These are phyloP conservation scores for Thereuonema tuberculata DNA, from an alignment of 1,140 invertebrate species.

Conservation along the genomic window DNA sequence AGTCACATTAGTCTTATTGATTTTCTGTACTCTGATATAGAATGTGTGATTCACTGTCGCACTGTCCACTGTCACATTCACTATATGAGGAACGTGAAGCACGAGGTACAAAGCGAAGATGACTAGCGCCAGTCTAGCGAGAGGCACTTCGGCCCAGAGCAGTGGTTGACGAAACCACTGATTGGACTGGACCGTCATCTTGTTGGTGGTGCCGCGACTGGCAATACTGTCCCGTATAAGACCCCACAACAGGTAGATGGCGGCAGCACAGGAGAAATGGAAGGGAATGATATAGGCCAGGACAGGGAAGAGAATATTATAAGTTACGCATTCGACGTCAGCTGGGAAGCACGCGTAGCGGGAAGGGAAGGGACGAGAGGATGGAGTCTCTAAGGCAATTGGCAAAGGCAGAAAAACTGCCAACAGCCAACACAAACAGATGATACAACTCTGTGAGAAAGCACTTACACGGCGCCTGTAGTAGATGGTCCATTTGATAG, in stretches of 20 bases:
- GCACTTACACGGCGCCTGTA: background rate
- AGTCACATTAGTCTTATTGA: background rate
- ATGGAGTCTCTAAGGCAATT: background rate
- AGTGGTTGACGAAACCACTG: background rate
- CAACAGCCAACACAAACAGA: background rate
- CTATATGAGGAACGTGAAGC: background rate
- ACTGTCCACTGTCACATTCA: background rate
- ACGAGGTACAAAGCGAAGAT: background rate
- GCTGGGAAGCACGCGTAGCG: background rate
- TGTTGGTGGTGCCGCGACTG: background rate
- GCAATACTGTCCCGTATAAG: background rate
- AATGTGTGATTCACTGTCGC: background rate
- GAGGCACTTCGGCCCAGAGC: background rate
- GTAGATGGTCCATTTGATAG: background rate
- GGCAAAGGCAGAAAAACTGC: background rate
- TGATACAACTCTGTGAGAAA: background rate
- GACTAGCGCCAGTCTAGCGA: background rate
- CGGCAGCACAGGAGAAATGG: background rate
- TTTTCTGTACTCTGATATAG: background rate
- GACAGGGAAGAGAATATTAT: background rate
- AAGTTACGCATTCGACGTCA: background rate
- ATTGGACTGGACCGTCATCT: background rate
- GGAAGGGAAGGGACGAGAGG: background rate
- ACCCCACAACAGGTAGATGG: background rate
- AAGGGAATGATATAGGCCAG: background rate